A percentile compares a stretch with the other conserved stretches of the same genome.
These are phyloP conservation scores for Megaceryle alcyon DNA, from an alignment of 2,797 vertebrate genomes.

Conservation along the genomic window DNA sequence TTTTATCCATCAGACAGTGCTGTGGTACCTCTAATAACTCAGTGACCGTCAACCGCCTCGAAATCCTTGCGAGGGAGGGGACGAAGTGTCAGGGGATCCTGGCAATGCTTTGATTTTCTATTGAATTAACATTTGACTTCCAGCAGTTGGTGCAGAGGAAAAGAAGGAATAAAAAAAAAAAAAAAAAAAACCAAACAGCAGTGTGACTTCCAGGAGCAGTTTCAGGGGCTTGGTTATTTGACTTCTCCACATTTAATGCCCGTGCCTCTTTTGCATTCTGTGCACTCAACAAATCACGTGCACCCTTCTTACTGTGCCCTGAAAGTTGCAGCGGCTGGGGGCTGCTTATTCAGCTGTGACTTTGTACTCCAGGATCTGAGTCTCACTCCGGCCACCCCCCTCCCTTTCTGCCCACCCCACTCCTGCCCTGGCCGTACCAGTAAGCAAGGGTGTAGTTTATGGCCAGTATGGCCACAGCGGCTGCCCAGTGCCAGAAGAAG, in stretches of 20 bases:
- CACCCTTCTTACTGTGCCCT: background rate
- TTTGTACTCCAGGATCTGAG: background rate
- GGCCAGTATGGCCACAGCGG: slow-evolving; percentile 76
- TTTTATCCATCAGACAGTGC: background rate
- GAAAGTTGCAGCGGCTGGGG: background rate
- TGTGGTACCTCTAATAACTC: background rate
- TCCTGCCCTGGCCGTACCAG: slow-evolving; percentile 78
- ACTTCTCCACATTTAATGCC: rapidly evolving
- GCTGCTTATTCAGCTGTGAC: background rate
- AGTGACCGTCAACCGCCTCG: rapidly evolving
- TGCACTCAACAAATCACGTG: rapidly evolving
- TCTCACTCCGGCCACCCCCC: background rate
- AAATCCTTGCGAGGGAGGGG: background rate
- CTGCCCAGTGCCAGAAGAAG: slow-evolving; percentile 93
- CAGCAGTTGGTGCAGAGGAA: background rate
- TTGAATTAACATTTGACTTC: background rate
- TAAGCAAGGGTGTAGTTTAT: slow-evolving; percentile 76
- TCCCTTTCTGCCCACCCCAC: background rate
- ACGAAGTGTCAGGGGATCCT: background rate
- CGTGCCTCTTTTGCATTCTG: background rate
- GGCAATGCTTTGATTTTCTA: background rate
- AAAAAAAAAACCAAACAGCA: background rate
- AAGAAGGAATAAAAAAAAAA: background rate
- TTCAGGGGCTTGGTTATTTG: background rate
- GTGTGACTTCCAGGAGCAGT: background rate